phyloP scores from a whole-genome alignment of 2,113 vertebrate genomes.

The Oenanthe melanoleuca region DNA sequence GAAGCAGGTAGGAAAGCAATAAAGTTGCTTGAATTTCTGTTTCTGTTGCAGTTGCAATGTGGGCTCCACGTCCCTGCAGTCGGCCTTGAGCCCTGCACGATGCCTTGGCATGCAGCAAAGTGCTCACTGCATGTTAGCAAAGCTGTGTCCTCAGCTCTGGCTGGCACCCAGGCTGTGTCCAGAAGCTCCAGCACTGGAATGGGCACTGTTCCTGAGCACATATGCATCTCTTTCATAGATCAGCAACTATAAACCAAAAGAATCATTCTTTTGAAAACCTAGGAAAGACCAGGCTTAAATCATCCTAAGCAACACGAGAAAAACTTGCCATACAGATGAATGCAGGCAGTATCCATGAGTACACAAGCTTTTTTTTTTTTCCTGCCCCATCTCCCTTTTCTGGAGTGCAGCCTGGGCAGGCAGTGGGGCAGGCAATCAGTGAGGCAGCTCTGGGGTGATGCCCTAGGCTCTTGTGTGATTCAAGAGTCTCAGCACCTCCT shows the following conservation, averaged over 20 bases:
- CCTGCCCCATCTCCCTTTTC: background rate
- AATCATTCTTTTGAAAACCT: background rate
- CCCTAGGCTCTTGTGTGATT: background rate
- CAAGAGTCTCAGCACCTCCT: background rate
- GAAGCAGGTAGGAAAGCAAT: background rate
- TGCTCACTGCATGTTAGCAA: fast-evolving
- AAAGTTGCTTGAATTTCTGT: background rate
- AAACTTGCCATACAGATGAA: background rate
- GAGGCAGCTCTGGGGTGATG: background rate
- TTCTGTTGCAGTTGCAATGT: background rate
- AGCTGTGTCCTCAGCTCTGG: background rate
- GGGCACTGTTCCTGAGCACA: background rate
- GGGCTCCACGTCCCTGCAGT: fast-evolving
- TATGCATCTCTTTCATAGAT: background rate
- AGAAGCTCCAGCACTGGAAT: background rate
- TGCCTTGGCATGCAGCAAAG: background rate
- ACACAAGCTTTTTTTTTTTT: background rate
- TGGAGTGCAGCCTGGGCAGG: background rate
- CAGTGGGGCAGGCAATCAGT: background rate
- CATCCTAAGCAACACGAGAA: background rate
- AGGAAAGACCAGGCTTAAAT: background rate
- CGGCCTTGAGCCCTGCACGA: fast-evolving
- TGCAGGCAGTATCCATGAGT: too few species aligned
- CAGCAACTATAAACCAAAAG: background rate
- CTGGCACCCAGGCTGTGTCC: background rate